These are phyloP conservation scores for Palaemon carinicauda DNA, from an alignment of 1,140 invertebrate genomes.

Conservation along the genomic window DNA sequence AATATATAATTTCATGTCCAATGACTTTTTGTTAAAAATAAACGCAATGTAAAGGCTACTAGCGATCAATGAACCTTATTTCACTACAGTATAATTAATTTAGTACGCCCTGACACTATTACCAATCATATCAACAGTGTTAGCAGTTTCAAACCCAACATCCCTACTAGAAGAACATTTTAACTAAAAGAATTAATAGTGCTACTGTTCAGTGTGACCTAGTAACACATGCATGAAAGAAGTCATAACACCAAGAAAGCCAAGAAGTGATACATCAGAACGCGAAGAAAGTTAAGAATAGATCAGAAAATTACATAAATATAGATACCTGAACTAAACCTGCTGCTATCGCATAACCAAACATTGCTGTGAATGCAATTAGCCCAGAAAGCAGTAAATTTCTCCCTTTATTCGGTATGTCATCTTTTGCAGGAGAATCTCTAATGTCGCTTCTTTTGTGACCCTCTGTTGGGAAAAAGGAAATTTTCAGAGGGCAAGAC, in stretches of 20 bases:
- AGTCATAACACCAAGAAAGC: not conserved
- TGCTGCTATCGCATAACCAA: constrained; percentile 54
- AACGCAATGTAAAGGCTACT: too few species aligned
- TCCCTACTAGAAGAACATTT: not conserved
- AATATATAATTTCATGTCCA: too few species aligned
- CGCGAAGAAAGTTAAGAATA: not conserved
- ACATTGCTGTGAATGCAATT: constrained; percentile 48
- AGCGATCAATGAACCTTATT: too few species aligned
- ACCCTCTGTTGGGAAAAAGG: constrained; percentile 18
- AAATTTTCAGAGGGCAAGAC: not conserved
- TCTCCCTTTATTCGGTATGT: constrained; percentile 49
- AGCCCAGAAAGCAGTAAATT: constrained; percentile 44
- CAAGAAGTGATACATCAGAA: not conserved
- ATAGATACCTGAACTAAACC: constrained; percentile 46
- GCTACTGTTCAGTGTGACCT: too few species aligned
- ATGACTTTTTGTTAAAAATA: too few species aligned
- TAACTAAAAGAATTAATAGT: not conserved
- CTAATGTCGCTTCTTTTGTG: constrained; percentile 22
- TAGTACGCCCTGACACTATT: too few species aligned
- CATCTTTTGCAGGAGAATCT: constrained; percentile 45
- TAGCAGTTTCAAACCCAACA: not conserved
- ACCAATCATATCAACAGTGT: too few species aligned
- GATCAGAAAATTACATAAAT: not conserved
- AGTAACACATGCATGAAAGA: too few species aligned
- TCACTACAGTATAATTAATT: too few species aligned